Evolutionary conservation across 2,113 vertebrate species (phyloP), one percentile per base, ranked within the genome.

Genomic region (Morone saxatilis): DNA sequence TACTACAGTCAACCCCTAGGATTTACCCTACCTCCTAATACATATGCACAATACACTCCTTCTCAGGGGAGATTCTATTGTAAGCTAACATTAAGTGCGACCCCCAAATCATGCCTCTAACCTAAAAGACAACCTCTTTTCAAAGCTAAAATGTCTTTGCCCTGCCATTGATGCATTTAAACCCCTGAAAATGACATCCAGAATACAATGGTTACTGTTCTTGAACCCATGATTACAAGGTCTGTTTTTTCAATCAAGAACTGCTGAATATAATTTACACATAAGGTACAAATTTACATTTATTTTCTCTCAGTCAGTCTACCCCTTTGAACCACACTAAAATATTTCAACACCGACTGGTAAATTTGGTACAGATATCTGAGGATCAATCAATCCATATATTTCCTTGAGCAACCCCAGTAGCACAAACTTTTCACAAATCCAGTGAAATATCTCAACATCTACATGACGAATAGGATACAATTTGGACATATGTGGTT

Each of bases 1-100:
- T 88, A 85, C 71, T 70, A 60, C 41, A 48, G 80, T 83, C 54
- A 54, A 54, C 68, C 88, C 79, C 59, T 2, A 78, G 79, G 80
- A 84, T 69, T 76, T 68, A n/a, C 50, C 72, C 68, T 13, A 10
- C 48, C 31, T 54, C 40, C 62, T 74, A 16, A 80, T 85, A 81
- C 74, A 88, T 84, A 84, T 88, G 70, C 70, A 90, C 25, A 57
- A 75, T 47, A 73, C 57, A 67, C 16, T 67, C 11, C 17, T 25
- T 45, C 31, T 66, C 43, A 72, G 38, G 78, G 17, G 53, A 89
- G 36, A 48, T 65, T 47, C 20, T 76, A 25, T 72, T 8, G 63
- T 67, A 73, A 77, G 63, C 25, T 47, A 6, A 36, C 41, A 48
- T 45, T 22, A 47, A 47, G 19, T 20, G 1, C 7, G n/a, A 70